A percentile compares a stretch with the other conserved stretches of the same genome.
These are phyloP conservation scores for Leucoma salicis DNA, from an alignment of 2,888 invertebrate genomes.

Conservation along the genomic window DNA sequence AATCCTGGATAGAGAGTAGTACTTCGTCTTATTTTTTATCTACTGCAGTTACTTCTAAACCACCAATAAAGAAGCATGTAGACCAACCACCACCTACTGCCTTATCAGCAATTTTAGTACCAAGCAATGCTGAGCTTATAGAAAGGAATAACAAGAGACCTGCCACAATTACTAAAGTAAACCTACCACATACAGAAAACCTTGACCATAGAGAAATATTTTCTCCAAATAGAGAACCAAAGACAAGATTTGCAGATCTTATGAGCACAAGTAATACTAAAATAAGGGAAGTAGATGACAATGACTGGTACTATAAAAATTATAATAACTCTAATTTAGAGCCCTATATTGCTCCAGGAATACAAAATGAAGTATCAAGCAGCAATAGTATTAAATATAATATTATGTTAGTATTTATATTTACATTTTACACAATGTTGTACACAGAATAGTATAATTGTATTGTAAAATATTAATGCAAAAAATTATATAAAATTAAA, in stretches of 20 bases:
- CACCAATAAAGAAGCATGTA: slow-evolving; percentile 57
- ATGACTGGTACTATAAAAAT: slow-evolving; percentile 94
- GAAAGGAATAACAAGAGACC: slow-evolving; percentile 60
- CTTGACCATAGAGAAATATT: slow-evolving; percentile 56
- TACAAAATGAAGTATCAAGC: slow-evolving; percentile 43
- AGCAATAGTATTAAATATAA: slow-evolving; percentile 34
- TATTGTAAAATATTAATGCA: neutral
- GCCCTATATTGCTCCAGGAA: slow-evolving; percentile 71
- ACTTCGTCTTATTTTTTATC: slow-evolving; percentile 52
- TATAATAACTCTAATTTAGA: slow-evolving; percentile 85
- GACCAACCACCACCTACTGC: slow-evolving; percentile 72
- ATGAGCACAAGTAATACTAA: slow-evolving; percentile 68
- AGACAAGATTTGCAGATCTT: slow-evolving; percentile 66
- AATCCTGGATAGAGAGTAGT: slow-evolving; percentile 67
- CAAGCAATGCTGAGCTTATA: slow-evolving; percentile 70
- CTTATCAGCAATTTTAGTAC: slow-evolving; percentile 84
- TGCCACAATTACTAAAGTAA: slow-evolving; percentile 73
- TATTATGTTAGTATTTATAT: slow-evolving; percentile 23
- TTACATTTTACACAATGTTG: slow-evolving; percentile 4
- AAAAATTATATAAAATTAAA: slow-evolving; percentile 1
- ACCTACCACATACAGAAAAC: slow-evolving; percentile 62
- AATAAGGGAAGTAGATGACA: slow-evolving; percentile 74
- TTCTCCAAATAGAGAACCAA: slow-evolving; percentile 67
- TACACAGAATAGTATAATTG: neutral
- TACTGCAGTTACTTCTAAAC: slow-evolving; percentile 49